Evolutionary conservation across 2,888 invertebrate genomes (phyloP), one percentile per base, ranked within the genome.

Genomic region (Lithophane semibrunnea): DNA sequence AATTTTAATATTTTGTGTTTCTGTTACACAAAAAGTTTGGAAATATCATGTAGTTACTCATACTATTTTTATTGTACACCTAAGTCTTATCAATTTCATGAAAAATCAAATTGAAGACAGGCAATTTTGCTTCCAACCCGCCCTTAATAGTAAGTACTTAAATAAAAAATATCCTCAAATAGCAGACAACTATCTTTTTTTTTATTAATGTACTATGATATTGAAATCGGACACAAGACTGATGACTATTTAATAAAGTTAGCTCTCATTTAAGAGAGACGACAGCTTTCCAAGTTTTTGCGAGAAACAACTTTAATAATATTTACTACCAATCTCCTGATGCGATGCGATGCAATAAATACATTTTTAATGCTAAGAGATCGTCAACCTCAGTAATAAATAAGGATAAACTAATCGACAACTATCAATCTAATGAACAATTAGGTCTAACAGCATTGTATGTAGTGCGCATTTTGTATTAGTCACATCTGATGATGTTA

Each of bases 341-440:
- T 66, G 75, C 73, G 70, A 64, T 76, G 52, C 52, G 52, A 52
- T 70, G 58, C 49, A 73, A 68, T 75, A 75, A 79, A 82, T 61
- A 75, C 63, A 44, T 80, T 79, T 73, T 67, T 60, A 77, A 70
- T 74, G 56, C 61, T 69, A 56, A 72, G 83, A 86, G 89, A 89
- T 88, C 87, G 76, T 85, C 86, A 90, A 90, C 89, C 86, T 89
- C 76, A 44, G 47, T 42, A 69, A 75, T 79, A 79, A 69, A 75
- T 79, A 79, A 79, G 69, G 61, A 73, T 74, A 74, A 65, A 83
- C 47, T 84, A 84, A 85, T 80, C 64, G 78, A 71, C 64, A 77
- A 68, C 84, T 79, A 86, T 89, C 80, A 84, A 85, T 89, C 82
- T 81, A 80, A 84, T 77, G 68, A 84, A 69, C 76, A 80, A 82